phyloP scores from a whole-genome alignment of 2,888 invertebrate genomes.

The Chymomyza amoena region DNA sequence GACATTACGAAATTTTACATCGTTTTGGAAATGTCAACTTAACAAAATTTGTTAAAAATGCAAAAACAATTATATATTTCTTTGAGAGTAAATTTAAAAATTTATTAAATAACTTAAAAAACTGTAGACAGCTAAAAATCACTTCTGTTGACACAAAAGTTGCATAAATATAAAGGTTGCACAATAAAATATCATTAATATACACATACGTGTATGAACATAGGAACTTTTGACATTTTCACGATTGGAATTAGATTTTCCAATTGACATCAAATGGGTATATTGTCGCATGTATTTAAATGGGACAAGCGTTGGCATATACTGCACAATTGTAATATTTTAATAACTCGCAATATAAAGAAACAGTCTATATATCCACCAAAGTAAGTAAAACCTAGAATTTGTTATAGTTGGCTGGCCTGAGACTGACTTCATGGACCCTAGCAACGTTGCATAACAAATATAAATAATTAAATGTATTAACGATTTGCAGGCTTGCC shows the following conservation, averaged over 20 bases:
- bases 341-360: conserved; percentile 53
- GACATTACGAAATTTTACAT: conserved; percentile 4
- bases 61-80: conserved; percentile 36
- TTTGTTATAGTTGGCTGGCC: not conserved
- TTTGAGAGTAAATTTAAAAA: conserved; percentile 15
- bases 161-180: conserved; percentile 47
- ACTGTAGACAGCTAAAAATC: not conserved
- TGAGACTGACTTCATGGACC: not conserved
- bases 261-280: conserved; percentile 53
- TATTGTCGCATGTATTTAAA: conserved; percentile 58
- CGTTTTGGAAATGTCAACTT: not conserved
- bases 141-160: conserved; percentile 19
- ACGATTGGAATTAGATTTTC: conserved; percentile 22
- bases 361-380: conserved; percentile 61
- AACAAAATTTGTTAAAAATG: conserved; percentile 18
- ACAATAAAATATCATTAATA: not conserved
- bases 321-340: conserved; percentile 55
- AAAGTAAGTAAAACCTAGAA: conserved; percentile 51
- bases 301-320: conserved; percentile 56
- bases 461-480: conserved; percentile 25
- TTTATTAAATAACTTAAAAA: not conserved
- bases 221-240: conserved; percentile 26
- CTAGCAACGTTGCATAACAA: conserved; percentile 61
- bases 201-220: not conserved
- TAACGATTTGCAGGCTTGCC: conserved; percentile 84